These are phyloP conservation scores for Pogonophryne albipinna DNA, from an alignment of 2,797 vertebrate genomes.

Conservation along the genomic window DNA sequence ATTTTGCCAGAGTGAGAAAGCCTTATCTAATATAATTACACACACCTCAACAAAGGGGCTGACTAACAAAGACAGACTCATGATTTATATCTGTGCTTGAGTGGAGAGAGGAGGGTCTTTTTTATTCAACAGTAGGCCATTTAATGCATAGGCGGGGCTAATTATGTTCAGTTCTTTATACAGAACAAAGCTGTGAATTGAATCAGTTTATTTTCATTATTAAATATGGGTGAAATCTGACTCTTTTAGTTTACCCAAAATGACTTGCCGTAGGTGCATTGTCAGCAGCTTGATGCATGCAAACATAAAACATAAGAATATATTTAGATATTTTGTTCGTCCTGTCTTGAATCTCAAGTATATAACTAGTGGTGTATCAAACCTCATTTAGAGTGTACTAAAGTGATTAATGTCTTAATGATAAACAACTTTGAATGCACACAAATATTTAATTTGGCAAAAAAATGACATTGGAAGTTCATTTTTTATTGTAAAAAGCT, in stretches of 20 bases:
- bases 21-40: slow-evolving; percentile 72
- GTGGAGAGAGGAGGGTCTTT: slow-evolving; percentile 2
- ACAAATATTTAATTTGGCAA: not conserved
- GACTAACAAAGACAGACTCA: slow-evolving; percentile 47
- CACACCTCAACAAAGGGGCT: slow-evolving; percentile 61
- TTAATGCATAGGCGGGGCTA: not conserved
- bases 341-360: too few species aligned
- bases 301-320: not conserved
- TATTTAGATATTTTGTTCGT: too few species aligned
- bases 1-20: slow-evolving; percentile 54
- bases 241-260: not conserved
- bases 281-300: not conserved
- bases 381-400: not conserved
- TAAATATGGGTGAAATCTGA: not conserved
- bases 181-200: not conserved
- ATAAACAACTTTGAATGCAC: not conserved
- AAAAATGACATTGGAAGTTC: not conserved
- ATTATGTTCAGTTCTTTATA: not conserved
- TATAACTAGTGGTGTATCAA: not conserved
- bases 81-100: slow-evolving; percentile 27
- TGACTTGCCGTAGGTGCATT: not conserved
- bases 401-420: not conserved
- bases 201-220: not conserved
- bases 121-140: slow-evolving; percentile 2
- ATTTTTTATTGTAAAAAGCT: not conserved